These are phyloP conservation scores for Epistrophe eligans DNA, from an alignment of 2,888 invertebrate genomes.

Conservation along the genomic window DNA sequence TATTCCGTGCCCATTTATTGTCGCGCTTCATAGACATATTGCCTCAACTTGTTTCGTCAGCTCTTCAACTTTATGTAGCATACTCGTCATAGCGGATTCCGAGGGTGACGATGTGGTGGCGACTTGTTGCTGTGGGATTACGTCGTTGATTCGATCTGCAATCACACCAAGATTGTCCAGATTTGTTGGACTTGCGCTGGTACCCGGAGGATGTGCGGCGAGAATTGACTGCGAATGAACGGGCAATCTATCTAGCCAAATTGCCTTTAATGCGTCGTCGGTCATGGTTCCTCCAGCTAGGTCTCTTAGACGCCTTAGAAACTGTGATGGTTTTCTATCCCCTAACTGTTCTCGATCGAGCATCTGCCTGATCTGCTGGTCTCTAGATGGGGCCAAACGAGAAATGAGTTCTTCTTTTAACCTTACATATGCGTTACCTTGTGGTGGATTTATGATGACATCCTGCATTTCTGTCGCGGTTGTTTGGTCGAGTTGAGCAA, in stretches of 20 bases:
- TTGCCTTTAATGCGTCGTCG: conserved; percentile 32
- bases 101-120: conserved; percentile 4
- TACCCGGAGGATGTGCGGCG: conserved; percentile 11
- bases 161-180: conserved; percentile 16
- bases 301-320: conserved; percentile 16
- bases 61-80: not conserved
- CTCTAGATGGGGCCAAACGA: conserved; percentile 41
- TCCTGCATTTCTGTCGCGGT: conserved; percentile 25
- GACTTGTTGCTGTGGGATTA: conserved; percentile 15
- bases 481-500: conserved; percentile 19
- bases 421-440: not conserved
- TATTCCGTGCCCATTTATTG: not conserved
- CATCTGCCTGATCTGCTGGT: conserved; percentile 30
- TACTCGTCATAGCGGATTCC: not conserved
- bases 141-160: conserved; percentile 31
- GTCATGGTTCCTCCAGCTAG: conserved; percentile 21
- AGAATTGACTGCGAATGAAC: conserved; percentile 20
- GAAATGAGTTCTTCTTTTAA: not conserved
- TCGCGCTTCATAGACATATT: conserved; percentile 6
- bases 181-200: not conserved
- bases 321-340: conserved; percentile 28
- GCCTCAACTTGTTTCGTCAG: conserved; percentile 10
- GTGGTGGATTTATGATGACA: conserved; percentile 10
- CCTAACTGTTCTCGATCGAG: conserved; percentile 19
- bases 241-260: conserved; percentile 17